Base-by-base conservation (phyloP, 2,888 invertebrate genomes). In the Yponomeuta plumbellus region DNA sequence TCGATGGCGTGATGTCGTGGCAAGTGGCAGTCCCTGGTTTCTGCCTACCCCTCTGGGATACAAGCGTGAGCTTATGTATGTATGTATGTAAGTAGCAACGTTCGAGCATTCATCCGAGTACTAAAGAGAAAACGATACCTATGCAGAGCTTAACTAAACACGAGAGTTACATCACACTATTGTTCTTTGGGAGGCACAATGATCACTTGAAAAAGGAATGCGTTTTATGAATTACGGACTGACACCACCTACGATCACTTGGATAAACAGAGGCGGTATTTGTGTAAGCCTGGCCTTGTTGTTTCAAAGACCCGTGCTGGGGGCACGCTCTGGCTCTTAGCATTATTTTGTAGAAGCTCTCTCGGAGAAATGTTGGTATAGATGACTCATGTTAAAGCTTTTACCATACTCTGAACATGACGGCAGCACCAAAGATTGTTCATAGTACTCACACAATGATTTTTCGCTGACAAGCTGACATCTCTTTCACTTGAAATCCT, bases 311-410 rank as follows among this genome's bases (percentile, higher is more conserved):
- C 76, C 79, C 76, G 77, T 76, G 75, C 73, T 72, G 86, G 86
- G 86, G 85, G 85, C 83, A 82, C 75, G 82, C 71, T 76, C 85
- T 86, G 69, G 81, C 71, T 76, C 85, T 86, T 85, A 83, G 84
- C 85, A 80, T 69, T 34, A 76, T 76, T 76, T 75, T 73, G 73
- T 52, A 67, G 63, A 66, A 52, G 65, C 61, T n/a, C 73, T 73
- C 74, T 72, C 69, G 70, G 69, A 52, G 17, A 52, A 52, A 52
- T 52, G 44, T 52, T 52, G 44, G 13, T 52, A 3, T 13, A 52
- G 44, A 52, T 52, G 44, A 52, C 17, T 52, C 8, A 17, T 52
- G 1, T 52, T 52, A 34, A 34, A 34, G 34, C 34, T 8, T 5
- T 34, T 34, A 8, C 5, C 34, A 34, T 34, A 5, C 26, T 4